Conservation (phyloP, 2,797 vertebrate species). For the Dromococcyx pavoninus region DNA sequence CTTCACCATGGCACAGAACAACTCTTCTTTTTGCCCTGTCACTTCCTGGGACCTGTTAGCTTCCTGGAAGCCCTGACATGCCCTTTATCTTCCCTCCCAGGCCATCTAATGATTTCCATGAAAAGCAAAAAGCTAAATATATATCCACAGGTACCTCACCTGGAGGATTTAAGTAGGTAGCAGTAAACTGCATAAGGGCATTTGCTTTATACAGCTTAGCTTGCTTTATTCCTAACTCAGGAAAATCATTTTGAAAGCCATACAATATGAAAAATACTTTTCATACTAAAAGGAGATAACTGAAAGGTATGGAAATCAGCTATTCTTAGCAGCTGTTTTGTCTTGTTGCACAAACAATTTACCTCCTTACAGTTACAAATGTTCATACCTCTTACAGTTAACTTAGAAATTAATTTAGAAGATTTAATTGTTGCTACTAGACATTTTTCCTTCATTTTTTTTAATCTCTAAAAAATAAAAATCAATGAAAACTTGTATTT, state of each 20-base stretch:
- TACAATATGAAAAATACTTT: background rate
- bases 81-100: background rate
- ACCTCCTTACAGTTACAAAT: background rate
- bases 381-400: background rate
- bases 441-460: background rate
- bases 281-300: background rate
- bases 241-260: background rate
- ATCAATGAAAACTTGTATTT: background rate
- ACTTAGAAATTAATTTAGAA: background rate
- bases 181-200: background rate
- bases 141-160: background rate
- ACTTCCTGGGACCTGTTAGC: background rate
- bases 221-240: background rate
- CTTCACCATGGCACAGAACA: background rate
- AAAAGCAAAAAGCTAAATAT: background rate
- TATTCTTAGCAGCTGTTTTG: background rate
- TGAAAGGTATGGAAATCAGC: background rate
- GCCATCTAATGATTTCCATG: background rate
- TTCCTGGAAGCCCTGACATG: background rate
- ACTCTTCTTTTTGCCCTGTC: background rate
- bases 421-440: background rate
- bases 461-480: background rate
- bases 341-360: background rate
- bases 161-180: background rate
- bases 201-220: background rate